Percentiles rank a stretch among this genome's conserved stretches.
These are phyloP conservation scores for Phacellophora camtschatica DNA, from an alignment of 30 jellyfish, hydroid and myxozoan genomes.

Conservation along the genomic window DNA sequence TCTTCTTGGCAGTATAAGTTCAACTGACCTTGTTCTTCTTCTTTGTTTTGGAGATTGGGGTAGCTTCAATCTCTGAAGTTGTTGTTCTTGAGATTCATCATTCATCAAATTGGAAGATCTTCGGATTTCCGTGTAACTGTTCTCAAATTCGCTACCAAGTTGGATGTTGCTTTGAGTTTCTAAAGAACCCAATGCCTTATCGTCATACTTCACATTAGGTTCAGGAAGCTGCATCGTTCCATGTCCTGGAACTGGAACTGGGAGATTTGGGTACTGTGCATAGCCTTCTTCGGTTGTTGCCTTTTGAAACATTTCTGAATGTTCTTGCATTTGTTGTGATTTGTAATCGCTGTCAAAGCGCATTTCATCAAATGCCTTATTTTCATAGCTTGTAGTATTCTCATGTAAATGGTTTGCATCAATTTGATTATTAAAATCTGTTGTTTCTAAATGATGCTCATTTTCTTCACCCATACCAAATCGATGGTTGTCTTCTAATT, in stretches of 20 bases:
- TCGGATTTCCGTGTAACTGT: neutral
- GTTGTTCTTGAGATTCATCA: neutral
- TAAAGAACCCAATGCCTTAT: too few relatives aligned
- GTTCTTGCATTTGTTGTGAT: neutral
- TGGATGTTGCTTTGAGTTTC: too few relatives aligned
- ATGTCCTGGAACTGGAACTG: neutral
- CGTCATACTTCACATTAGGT: neutral
- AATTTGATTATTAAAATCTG: neutral
- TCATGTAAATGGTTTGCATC: neutral
- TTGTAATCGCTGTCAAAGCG: neutral
- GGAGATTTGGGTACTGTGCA: constrained; percentile 1
- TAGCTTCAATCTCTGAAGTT: neutral
- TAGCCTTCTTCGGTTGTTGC: neutral
- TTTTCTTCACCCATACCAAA: neutral
- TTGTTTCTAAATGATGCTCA: neutral
- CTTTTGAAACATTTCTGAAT: neutral
- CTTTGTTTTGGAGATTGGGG: neutral
- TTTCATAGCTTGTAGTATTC: neutral
- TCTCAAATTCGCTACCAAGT: too few relatives aligned
- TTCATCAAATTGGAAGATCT: neutral
- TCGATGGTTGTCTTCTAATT: neutral
- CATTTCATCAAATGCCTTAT: neutral
- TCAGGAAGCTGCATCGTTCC: constrained; percentile 3
- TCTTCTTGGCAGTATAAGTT: constrained; percentile 20
- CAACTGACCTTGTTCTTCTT: constrained; percentile 20